Conservation (phyloP, 1,140 invertebrate species). For the Plutomurus gul region DNA sequence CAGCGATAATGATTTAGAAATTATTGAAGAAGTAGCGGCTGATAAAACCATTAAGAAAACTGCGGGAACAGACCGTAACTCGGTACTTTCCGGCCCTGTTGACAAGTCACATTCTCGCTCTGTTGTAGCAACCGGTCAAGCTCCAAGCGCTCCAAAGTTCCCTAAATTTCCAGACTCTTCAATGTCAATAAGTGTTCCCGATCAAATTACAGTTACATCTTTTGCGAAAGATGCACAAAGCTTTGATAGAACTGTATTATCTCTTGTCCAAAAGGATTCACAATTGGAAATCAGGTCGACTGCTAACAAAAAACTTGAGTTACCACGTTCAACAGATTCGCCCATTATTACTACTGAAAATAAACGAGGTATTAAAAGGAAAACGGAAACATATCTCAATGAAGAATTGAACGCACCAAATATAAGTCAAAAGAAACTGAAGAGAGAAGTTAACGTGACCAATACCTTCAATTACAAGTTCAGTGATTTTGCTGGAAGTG, state of each 20-base stretch:
- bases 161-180: background rate
- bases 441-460: slow-evolving; percentile 52
- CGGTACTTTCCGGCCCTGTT: too few relatives aligned
- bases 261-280: too few relatives aligned
- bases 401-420: background rate
- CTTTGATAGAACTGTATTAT: background rate
- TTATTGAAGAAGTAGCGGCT: slow-evolving; percentile 36
- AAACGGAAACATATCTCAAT: slow-evolving; percentile 13
- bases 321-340: too few relatives aligned
- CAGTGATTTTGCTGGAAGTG: slow-evolving; percentile 75
- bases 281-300: too few relatives aligned
- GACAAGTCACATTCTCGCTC: too few relatives aligned
- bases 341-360: background rate
- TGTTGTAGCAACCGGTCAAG: too few relatives aligned
- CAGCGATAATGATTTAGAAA: slow-evolving; percentile 40
- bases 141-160: background rate
- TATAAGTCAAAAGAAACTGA: slow-evolving; percentile 47
- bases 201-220: background rate
- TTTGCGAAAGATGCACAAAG: background rate
- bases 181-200: too few relatives aligned
- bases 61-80: background rate
- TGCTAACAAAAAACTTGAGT: too few relatives aligned
- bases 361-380: background rate
- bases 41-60: background rate
- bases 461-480: slow-evolving; percentile 65